Base-by-base conservation (phyloP, 1,140 invertebrate genomes). In the Drosophila willistoni region DNA sequence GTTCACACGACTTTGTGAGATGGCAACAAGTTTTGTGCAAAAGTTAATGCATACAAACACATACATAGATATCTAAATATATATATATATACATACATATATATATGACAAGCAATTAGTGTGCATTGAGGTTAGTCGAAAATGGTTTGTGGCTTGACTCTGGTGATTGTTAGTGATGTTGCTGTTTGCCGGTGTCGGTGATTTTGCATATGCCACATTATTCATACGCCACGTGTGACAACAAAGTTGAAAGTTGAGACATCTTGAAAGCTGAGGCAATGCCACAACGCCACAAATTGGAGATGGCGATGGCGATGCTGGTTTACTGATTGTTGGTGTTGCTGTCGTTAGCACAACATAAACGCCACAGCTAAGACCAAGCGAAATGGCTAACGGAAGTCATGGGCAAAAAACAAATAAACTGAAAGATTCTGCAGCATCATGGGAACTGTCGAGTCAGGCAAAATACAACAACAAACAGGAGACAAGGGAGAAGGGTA, bases 91-190 rank as follows among this genome's bases (percentile, higher is more conserved):
- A 6, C 14, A 19, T 36, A 19, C 68, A 68, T 57, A 34, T 69
- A 73, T 79, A 89, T 89, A 89, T 89, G 84, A 89, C 84, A 89
- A 89, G 84, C 84, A 89, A 89, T 89, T 89, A 89, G 84, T 89
- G 85, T 83, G 84, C 81, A 89, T 89, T 89, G 84, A 81, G 84
- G 84, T 89, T 89, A 89, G 73, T 89, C 72, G 80, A 78, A 87
- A 87, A 87, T 84, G 73, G 71, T 57, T 86, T 84, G 75, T 79
- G 81, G 84, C 69, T 71, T 60, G 56, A 41, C 71, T 64, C 61
- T 70, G 69, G 71, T 73, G 65, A 55, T 77, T 39, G 54, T 34
- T 12, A 36, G 33, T 56, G 14, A 13, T 68, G 14, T 65, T 33
- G 19, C 41, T 70, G 57, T 64, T 54, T 39, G 63, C 9, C 68